Percentiles rank a stretch among this genome's conserved stretches.
These are phyloP conservation scores for Daboia siamensis DNA, from an alignment of 2,113 vertebrate species.

Conservation along the genomic window DNA sequence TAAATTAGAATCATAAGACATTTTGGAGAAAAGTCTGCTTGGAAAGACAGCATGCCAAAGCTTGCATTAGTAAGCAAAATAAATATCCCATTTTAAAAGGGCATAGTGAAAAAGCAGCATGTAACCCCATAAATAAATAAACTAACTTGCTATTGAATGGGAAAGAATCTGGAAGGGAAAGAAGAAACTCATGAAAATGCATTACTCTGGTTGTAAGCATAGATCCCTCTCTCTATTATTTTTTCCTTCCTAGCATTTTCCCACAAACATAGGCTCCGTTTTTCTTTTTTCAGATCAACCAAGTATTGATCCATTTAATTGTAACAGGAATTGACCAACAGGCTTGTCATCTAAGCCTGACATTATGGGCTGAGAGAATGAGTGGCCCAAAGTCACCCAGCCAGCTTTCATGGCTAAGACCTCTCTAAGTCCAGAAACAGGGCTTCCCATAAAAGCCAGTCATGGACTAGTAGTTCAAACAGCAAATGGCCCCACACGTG, in stretches of 20 bases:
- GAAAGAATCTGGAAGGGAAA: not conserved
- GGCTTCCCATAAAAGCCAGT: not conserved
- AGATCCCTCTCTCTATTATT: not conserved
- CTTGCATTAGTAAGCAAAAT: not conserved
- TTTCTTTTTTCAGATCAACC: not conserved
- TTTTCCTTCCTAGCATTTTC: not conserved
- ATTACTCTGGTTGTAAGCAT: not conserved
- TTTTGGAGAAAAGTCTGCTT: not conserved
- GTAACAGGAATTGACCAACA: not conserved
- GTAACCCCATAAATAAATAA: not conserved
- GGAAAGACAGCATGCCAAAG: not conserved
- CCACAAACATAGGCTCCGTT: not conserved
- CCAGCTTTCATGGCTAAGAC: not conserved
- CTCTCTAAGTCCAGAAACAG: not conserved
- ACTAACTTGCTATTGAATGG: not conserved
- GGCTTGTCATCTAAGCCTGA: not conserved
- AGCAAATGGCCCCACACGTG: not conserved
- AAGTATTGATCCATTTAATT: not conserved
- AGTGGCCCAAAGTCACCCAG: not conserved
- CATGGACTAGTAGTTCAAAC: not conserved
- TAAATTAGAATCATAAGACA: not conserved
- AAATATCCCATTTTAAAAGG: not conserved
- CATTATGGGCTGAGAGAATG: not conserved
- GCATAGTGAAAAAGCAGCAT: not conserved
- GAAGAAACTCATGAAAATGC: not conserved